Evolutionary conservation across 2,888 invertebrate species (phyloP), one percentile per base, ranked within the genome.

Genomic region (Trichacis sp.): DNA sequence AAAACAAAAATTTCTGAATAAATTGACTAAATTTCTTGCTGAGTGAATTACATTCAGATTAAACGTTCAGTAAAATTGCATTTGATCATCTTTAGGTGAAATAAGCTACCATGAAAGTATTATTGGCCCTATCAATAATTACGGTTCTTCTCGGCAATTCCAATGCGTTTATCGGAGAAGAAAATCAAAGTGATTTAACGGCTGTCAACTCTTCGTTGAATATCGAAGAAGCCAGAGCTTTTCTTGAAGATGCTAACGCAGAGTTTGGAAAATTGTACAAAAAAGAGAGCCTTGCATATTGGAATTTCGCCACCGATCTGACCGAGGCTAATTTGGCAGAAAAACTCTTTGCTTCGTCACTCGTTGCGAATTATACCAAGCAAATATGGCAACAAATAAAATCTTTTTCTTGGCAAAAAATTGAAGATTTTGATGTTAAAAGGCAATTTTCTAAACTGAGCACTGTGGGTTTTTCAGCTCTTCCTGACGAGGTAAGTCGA

Each of bases 251-350:
- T 60, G 78, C 91, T 20, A 91, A 93, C 78, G 86, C 85, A 49
- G 88, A 88, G 59, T 84, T 87, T n/a, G 89, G 88, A 0, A 73
- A 84, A 48, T 87, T 89, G 74, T 87, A 86, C 64, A 90, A 92
- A 76, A 84, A 86, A n/a, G 87, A 87, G 2, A 86, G 87, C 0
- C 71, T 89, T 1, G 91, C 91, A 0, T 88, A 89, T 59, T 94
- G 94, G 94, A 88, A 87, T 0, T 93, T 93, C 77, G 90, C 89
- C 0, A 91, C 93, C 0, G 92, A 94, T 78, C 88, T 94, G 40
- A 94, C 91, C 0, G 89, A 92, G 50, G 89, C 88, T 57, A 94
- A 91, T 82, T 87, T 91, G 53, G 87, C 88, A 29, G 79, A 77
- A 11, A 87, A 88, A 81, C 84, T 88, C 73, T 73, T 77, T 33